Evolutionary conservation across 2,888 invertebrate species (phyloP), one percentile per base, ranked within the genome.

Genomic region (Xylota sylvarum): DNA sequence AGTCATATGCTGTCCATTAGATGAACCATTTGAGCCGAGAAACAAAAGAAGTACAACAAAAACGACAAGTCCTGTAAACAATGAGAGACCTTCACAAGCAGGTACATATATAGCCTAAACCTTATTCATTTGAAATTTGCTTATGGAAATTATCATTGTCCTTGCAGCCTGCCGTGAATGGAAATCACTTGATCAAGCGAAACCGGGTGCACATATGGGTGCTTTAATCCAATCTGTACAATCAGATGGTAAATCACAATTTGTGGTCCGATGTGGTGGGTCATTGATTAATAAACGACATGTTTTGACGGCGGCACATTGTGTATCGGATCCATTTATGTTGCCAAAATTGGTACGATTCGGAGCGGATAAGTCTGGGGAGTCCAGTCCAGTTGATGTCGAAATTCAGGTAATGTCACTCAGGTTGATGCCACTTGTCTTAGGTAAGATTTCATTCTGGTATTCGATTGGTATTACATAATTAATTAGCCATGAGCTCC

Each of bases 251-350:
- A 30, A 32, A 19, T 12, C 23, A 9, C 32, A 64, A 2, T 19
- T 60, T 32, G 46, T 43, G 6, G 32, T 32, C 32, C 5, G 5
- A 32, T 88, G 87, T 40, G 88, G 80, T 30, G 79, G 80, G 7
- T 73, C 88, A 7, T 64, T 88, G 5, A 88, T 88, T 67, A 80
- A 87, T 4, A 79, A 85, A 14, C 23, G 72, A 12, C 84, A 37
- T 56, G 50, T 78, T 1, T n/a, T 88, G 37, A 87, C 80, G 12
- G 85, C 80, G 14, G 89, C 86, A 6, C 89, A 89, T 80, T 89
- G 89, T 65, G 67, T 65, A 5, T 60, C 14, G 6, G 19, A 23
- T 17, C n/a, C n/a, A n/a, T 10, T 43, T 7, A 35, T 52, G 19
- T 5, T 48, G 50, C 87, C 88, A 14, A 56, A 62, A 10, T 10